Evolutionary conservation across 2,797 vertebrate genomes (phyloP), one percentile per base, ranked within the genome.

Genomic region (Diplodus puntazzo): DNA sequence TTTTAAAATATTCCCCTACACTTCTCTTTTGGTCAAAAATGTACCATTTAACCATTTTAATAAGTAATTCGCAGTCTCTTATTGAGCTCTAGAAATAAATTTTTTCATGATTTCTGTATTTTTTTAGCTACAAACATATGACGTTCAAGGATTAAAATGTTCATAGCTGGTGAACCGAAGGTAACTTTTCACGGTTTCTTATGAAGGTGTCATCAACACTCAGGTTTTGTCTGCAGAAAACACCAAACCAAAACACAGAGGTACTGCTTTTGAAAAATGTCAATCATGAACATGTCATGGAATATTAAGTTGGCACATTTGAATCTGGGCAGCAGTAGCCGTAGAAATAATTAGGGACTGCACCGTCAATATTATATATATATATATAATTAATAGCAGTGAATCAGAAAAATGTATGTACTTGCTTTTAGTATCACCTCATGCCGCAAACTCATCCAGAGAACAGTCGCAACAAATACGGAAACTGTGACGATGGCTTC

Each of bases 1-100:
- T 46, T 14, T 82, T 88, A 84, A 89, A 77, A 88, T 79, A 80
- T 81, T 65, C 79, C 75, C 79, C 21, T 48, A 2, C 48, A 69
- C 78, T 86, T 69, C 67, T 80, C 62, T 27, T 69, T 63, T 39
- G 67, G 67, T 76, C 60, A 74, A 75, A 59, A 69, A 72, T 54
- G 2, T 49, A 62, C 23, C 3, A 52, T 11, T 64, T 58, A 42
- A 57, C 21, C 17, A 25, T 46, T 42, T 46, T 53, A 39, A 21
- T n/a, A 23, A 46, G 9, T 53, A 11, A 23, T 42, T 27, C 17
- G 14, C 45, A 34, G 5, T 57, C 18, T 61, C 4, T 61, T 27
- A 52, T 18, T n/a, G 23, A 66, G 16, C 21, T 1, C 14, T 27
- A 21, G 4, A 30, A 14, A 39, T 58, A 3, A 9, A 8, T 46